Evolutionary conservation across 2,797 vertebrate species (phyloP).

Genomic region (Helicolenus hilgendorfi): DNA sequence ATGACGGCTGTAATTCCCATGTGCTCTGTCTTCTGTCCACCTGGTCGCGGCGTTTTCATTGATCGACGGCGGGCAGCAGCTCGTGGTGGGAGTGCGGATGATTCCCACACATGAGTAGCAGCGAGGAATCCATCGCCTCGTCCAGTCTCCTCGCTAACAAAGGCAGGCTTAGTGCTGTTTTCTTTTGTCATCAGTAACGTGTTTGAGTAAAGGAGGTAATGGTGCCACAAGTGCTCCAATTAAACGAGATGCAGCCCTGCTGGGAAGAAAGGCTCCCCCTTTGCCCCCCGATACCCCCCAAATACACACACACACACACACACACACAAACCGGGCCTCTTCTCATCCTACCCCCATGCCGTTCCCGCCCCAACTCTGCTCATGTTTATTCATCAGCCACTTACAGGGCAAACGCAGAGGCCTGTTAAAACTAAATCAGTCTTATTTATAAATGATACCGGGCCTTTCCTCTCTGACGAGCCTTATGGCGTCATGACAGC

Average conservation of each 20-base stretch:
- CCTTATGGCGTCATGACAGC: conserved; percentile 52
- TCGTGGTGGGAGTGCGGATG: conserved; percentile 64
- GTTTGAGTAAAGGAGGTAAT: conserved; percentile 89
- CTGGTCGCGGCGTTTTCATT: conserved; percentile 20
- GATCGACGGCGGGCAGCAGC: conserved; percentile 35
- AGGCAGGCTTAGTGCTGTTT: conserved; percentile 87
- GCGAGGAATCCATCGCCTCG: conserved; percentile 73
- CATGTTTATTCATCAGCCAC: conserved; percentile 91
- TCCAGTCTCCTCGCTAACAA: conserved; percentile 74
- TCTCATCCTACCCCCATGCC: conserved; percentile 73
- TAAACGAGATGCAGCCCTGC: conserved; percentile 87
- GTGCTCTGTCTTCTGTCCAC: conserved; percentile 23
- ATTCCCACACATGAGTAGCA: conserved; percentile 84
- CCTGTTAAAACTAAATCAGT: conserved; percentile 88
- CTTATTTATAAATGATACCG: conserved; percentile 77
- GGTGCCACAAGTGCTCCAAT: conserved; percentile 89
- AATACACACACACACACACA: conserved; percentile 19
- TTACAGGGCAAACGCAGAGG: conserved; percentile 85
- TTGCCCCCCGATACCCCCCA: conserved; percentile 66
- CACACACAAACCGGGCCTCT: conserved; percentile 61
- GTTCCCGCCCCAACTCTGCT: conserved; percentile 82
- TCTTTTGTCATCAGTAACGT: conserved; percentile 88
- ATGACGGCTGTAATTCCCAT: conserved; percentile 11
- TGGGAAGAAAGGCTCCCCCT: conserved; percentile 81
- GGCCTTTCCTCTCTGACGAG: conserved; percentile 42